Evolutionary conservation across 2,888 invertebrate genomes (phyloP), one percentile per base, ranked within the genome.

Genomic region (Liopterus haemorrhoidalis): DNA sequence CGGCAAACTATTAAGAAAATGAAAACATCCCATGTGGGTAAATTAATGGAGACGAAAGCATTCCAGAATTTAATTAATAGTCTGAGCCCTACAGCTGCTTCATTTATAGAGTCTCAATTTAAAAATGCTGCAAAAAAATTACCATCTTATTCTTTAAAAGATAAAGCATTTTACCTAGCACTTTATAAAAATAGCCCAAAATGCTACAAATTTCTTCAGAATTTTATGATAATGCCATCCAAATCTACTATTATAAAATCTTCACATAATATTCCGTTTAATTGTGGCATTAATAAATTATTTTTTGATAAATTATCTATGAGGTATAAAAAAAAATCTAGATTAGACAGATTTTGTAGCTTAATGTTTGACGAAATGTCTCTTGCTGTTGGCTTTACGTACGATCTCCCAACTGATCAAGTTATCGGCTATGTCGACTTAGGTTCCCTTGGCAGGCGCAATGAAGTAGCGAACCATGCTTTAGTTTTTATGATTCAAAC

Each of bases 401-500:
- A 28, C n/a, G 12, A 28, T 28, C 5, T 11, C 5, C 12, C n/a
- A 11, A 6, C n/a, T 11, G 33, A 33, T 19, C 18, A 33, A 24
- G 33, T 53, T n/a, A 35, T 33, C 35, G 53, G 52, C 16, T 52
- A 38, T 49, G 49, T 40, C 15, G 53, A 54, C 41, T 24, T 53
- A 16, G 54, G 54, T 20, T 19, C 25, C 8, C 21, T 47, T 16
- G 54, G 52, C n/a, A 19, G 50, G n/a, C 16, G 28, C 30, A 30
- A 38, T 41, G 32, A 44, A 33, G 4, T 21, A 20, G 54, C 55
- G 19, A 45, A 53, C 24, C 50, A 53, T 48, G 54, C 53, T 20
- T 27, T 56, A 18, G 54, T 56, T 35, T 56, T 56, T 41, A 51
- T 54, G 49, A 28, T 54, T 21, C 30, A 46, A 14, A 54, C 54